Evolutionary conservation across 2,888 invertebrate genomes (phyloP), one percentile per base, ranked within the genome.

Genomic region (Drosophila austrosaltans): DNA sequence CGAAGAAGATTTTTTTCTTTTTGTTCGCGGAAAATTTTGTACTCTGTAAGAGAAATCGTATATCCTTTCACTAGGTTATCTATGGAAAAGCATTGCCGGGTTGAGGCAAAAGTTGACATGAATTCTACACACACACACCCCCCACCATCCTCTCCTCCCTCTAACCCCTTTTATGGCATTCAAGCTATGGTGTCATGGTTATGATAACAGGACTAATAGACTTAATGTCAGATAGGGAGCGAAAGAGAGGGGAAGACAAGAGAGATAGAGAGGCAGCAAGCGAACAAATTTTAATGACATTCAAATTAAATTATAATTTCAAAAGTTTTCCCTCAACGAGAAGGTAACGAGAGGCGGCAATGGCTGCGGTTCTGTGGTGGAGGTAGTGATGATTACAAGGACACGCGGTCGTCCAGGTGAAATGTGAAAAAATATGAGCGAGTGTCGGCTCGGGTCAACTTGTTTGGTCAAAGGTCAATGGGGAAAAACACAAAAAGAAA

Each of bases 231-330:
- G 54, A 54, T 44, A 12, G n/a, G n/a, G 7, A 32, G 32, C 22
- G 10, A 53, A 48, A 30, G 22, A 22, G 32, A 12, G 4, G 16
- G 25, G 2, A 10, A 2, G 42, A 40, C 25, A 28, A 20, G 40
- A 3, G 25, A 25, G 30, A 16, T 7, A 2, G 42, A 61, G 42
- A 54, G 58, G 16, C 4, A 42, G 25, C 22, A 53, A 54, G 65
- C 73, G 63, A 72, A 76, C 76, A 82, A 83, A 86, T 82, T 87
- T 85, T 87, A 85, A 85, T 85, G 84, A 80, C 84, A 85, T 87
- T 85, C 82, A 82, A 85, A 85, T 87, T 77, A 84, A 85, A 87
- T 85, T 85, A 85, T 84, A 82, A 85, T 85, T 85, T 85, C 77
- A 82, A 87, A 87, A 82, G 84, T 86, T 83, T 72, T 69, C 72